Base-by-base conservation (phyloP, 2,113 vertebrate genomes). In the Puma concolor region DNA sequence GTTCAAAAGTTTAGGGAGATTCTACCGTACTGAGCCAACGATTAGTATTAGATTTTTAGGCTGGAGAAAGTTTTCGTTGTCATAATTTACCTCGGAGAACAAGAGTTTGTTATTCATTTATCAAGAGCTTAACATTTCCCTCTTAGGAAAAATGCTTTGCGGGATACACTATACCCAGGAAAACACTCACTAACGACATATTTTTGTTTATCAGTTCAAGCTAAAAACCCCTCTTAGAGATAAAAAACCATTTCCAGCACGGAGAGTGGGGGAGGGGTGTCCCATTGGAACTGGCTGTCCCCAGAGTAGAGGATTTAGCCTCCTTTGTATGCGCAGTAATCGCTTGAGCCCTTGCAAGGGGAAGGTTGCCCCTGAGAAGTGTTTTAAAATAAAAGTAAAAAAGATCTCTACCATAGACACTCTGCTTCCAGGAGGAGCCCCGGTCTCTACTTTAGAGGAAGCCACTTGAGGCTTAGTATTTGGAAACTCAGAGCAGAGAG, bases 1-100 rank as follows among this genome's bases (percentile, higher is more conserved):
- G 87, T 98, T 99, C 98, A 99, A 96, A 95, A 97, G 98, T 96
- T 98, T 97, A 97, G 97, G 97, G 98, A 98, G 98, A 97, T 97
- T 98, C 97, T 94, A 88, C 93, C 27, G 71, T 76, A 83, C 84
- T 97, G 96, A 98, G 98, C 97, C 98, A 96, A 96, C 98, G 98
- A 98, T 98, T 95, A 98, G 96, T 80, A 95, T 97, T 98, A 95
- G 95, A 94, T 98, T 98, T 98, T 98, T 97, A 96, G 97, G 98
- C 91, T 96, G 91, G 98, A 98, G 98, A 99, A 98, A 98, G 98
- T 98, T 97, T 96, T 98, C 86, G 71, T 71, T 98, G 95, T 98
- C 97, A 98, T 98, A 97, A 98, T 96, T 98, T 94, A 84, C 9
- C 4, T 97, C 97, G 84, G 92, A 98, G 93, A 98, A 98, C 86